These are phyloP conservation scores for Drosophila melanogaster DNA, from an alignment of 1,140 invertebrate genomes.

Conservation along the genomic window Release_6_plus_ISO1_MT NT_037436.4:9763001-9763500, in stretches of 20 bases:
- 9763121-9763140: neutral
- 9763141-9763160: conserved; percentile 20
- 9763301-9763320: too few relatives aligned
- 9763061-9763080: conserved; percentile 44
- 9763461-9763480: neutral
- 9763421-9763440: too few relatives aligned
- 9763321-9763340: too few relatives aligned
- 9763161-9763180: conserved; percentile 7
- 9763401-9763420: too few relatives aligned
- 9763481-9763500: conserved; percentile 5
- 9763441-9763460: too few relatives aligned
- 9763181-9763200: neutral
- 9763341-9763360: too few relatives aligned
- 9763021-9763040: conserved; percentile 64
- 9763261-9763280: too few relatives aligned
- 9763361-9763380: too few relatives aligned
- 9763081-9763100: conserved; percentile 42
- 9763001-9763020: conserved; percentile 58
- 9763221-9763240: too few relatives aligned
- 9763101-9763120: conserved; percentile 24
- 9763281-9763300: too few relatives aligned
- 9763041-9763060: conserved; percentile 15
- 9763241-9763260: too few relatives aligned
- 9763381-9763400: too few relatives aligned
- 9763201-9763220: neutral